A percentile compares a stretch with the other conserved stretches of the same genome.
Evolutionary conservation across 2,888 invertebrate genomes (phyloP).

Genomic region (Pristionchus entomophagus): DNA sequence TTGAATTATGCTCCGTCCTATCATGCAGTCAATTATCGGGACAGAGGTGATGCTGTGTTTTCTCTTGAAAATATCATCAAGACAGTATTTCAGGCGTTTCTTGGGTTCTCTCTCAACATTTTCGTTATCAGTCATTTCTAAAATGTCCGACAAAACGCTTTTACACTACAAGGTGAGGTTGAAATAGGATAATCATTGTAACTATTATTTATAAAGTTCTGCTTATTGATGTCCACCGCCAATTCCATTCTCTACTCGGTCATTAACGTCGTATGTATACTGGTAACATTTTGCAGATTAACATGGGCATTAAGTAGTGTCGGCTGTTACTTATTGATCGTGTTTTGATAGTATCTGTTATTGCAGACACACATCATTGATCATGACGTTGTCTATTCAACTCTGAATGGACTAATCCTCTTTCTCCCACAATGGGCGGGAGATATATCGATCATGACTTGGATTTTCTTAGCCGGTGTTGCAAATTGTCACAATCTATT

Average conservation of each 20-base stretch:
- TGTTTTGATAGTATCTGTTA: no score
- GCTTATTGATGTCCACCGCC: neutral
- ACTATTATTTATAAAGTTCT: neutral
- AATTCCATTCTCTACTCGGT: neutral
- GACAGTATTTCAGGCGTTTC: no score
- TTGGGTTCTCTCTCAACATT: no score
- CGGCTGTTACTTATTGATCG: no score
- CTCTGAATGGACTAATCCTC: neutral
- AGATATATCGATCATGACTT: neutral
- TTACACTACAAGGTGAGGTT: neutral
- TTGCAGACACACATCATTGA: neutral
- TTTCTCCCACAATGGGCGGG: neutral
- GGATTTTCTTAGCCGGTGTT: conserved; percentile 14
- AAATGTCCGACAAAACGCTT: conserved; percentile 12
- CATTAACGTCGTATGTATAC: neutral
- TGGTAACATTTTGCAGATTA: neutral
- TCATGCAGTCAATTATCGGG: neutral
- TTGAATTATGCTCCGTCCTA: neutral
- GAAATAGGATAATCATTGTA: neutral
- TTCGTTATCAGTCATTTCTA: neutral
- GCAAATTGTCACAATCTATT: neutral
- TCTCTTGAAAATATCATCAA: no score
- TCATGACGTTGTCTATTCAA: conserved; percentile 3
- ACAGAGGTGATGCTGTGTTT: neutral
- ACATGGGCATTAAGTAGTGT: no score